Percentiles rank a stretch among this genome's conserved stretches.
Evolutionary conservation across 2,888 invertebrate genomes (phyloP).

Genomic region (Pegoplata infirma): DNA sequence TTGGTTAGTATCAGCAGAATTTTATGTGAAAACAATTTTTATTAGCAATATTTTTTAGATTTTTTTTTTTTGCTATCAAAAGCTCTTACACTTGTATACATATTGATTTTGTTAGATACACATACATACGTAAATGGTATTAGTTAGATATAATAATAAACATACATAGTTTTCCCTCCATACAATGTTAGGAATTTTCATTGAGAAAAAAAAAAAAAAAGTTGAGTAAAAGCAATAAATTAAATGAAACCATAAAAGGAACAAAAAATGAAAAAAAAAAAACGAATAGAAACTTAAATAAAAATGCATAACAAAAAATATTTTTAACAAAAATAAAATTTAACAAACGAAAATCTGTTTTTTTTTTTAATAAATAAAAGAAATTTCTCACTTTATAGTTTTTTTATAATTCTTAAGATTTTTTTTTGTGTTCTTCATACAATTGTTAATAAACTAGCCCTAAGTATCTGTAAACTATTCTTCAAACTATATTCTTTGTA

Average conservation of each 20-base stretch:
- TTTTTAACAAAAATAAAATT: background rate
- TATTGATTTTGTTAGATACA: constrained; percentile 48
- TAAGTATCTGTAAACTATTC: background rate
- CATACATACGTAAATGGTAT: background rate
- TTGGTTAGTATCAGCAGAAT: background rate
- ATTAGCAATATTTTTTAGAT: background rate
- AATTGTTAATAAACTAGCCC: background rate
- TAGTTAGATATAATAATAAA: background rate
- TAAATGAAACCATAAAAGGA: background rate
- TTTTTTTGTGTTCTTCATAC: background rate
- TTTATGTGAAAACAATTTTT: background rate
- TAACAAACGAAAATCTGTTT: constrained; percentile 48
- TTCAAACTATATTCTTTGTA: background rate
- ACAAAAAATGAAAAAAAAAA: background rate
- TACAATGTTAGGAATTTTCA: background rate
- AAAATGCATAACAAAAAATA: background rate
- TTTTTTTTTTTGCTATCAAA: background rate
- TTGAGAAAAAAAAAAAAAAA: background rate
- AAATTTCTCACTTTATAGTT: background rate
- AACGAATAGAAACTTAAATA: no score
- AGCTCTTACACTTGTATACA: background rate
- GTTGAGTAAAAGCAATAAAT: constrained; percentile 2
- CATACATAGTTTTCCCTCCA: background rate
- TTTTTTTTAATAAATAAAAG: background rate
- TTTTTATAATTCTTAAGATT: background rate